phyloP scores from a whole-genome alignment of 2,888 invertebrate species.

The Strigamia transsilvanica region DNA sequence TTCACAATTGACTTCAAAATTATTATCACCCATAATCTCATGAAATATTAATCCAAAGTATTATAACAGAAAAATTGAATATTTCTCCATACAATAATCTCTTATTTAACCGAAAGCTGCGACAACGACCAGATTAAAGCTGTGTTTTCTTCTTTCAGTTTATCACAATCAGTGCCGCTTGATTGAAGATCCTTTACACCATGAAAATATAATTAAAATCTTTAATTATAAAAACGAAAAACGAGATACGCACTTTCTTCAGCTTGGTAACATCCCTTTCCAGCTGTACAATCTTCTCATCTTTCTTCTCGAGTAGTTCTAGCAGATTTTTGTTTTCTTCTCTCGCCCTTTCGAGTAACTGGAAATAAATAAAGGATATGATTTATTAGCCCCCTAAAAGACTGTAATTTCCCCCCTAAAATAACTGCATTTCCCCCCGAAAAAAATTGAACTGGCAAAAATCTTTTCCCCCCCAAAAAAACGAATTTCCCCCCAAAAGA shows the following conservation, averaged over 20 bases:
- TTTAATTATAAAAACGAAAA: not conserved
- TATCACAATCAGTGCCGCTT: constrained; percentile 61
- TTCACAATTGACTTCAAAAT: not conserved
- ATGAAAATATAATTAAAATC: not conserved
- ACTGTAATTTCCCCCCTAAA: too few relatives aligned
- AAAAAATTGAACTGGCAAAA: too few relatives aligned
- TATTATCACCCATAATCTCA: constrained; percentile 1
- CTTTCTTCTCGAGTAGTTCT: constrained; percentile 64
- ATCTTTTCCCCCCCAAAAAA: too few relatives aligned
- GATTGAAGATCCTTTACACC: constrained; percentile 54
- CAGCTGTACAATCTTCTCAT: constrained; percentile 64
- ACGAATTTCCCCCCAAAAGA: too few relatives aligned
- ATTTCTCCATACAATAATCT: not conserved
- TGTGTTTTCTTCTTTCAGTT: constrained; percentile 64
- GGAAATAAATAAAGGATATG: too few relatives aligned
- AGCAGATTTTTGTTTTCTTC: constrained; percentile 65
- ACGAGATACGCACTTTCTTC: constrained; percentile 62
- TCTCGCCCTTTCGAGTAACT: constrained; percentile 64
- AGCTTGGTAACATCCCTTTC: constrained; percentile 64
- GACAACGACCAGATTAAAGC: constrained; percentile 64
- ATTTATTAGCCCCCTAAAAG: too few relatives aligned
- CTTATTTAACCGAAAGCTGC: constrained; percentile 58
- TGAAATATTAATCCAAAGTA: not conserved
- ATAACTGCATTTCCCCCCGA: constrained; percentile 1
- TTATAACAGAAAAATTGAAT: not conserved